Evolutionary conservation across 2,113 vertebrate genomes (phyloP), one percentile per base, ranked within the genome.

Genomic region (Diadophis punctatus): DNA sequence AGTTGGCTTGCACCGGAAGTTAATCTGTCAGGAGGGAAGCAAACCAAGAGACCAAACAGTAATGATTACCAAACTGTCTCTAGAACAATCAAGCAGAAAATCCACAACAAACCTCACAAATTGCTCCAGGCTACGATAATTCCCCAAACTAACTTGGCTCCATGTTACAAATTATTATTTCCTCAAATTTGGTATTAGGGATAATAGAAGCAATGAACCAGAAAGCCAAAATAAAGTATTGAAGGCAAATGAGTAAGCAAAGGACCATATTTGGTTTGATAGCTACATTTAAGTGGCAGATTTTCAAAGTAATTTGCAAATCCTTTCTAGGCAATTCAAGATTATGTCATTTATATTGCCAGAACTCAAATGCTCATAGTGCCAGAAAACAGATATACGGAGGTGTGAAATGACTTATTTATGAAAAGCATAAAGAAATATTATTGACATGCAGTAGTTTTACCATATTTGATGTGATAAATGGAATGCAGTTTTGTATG

Each of bases 1-100:
- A n/a, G 99, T 99, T 0, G 98, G 99, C 93, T 99, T 99, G 95
- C 99, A 99, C 95, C 98, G 98, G 97, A 99, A 99, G 97, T 99
- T 99, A 94, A 99, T 99, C 99, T 99, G 92, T 25, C 88, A 95
- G 96, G 55, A 91, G 91, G 95, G 94, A 96, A 74, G 96, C 91
- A 98, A 91, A 96, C 48, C 84, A 23, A 90, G 6, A 88, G 22
- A 20, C 6, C 39, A 56, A 51, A 5, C 0, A 84, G 12, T 84
- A 56, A 8, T 34, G 16, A 27, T 49, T 34, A 30, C 4, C 27
- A 22, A 12, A 11, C 20, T 60, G 46, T 39, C 46, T 49, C 30
- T 46, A 49, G 22, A 46, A 49, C 23, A 49, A 86, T 49, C 25
- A 49, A 49, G 46, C 85, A 48, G 85, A 49, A 49, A 86, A 56